Evolutionary conservation across 2,113 vertebrate genomes (phyloP), one percentile per base, ranked within the genome.

Genomic region (Labeo rohita): DNA sequence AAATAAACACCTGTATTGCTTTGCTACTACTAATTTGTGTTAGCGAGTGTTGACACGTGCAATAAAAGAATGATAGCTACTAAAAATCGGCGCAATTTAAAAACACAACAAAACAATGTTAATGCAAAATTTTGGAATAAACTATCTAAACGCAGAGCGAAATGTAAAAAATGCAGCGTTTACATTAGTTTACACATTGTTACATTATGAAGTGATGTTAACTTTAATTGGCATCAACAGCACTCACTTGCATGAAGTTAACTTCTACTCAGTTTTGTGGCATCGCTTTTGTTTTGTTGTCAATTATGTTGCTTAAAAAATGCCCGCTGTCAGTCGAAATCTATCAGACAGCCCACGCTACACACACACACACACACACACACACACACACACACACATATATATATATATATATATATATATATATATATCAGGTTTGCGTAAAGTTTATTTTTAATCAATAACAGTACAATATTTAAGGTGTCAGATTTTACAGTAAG

Each of bases 391-490:
- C 12, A 12, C 10, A 12, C 49, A n/a, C n/a, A n/a, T n/a, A n/a
- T n/a, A n/a, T n/a, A n/a, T n/a, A n/a, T n/a, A 28, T 28, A 28
- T 28, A 28, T 28, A 28, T 28, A 28, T 28, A 28, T 28, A 28
- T 28, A 2, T 2, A 2, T 2, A 28, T 2, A 28, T 28, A 28
- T 39, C 39, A 0, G 2, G 16, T 18, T 21, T 9, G 18, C 0
- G 7, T 59, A n/a, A 9, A 6, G 16, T n/a, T n/a, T 59, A 8
- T 18, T 15, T 59, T 59, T n/a, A 59, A 8, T n/a, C 56, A 59
- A 59, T 59, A 1, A 59, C n/a, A 21, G 56, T 59, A 59, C 18
- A 59, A 59, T 59, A 18, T 9, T 59, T 59, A n/a, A n/a, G 2
- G 1, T 59, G 18, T 59, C 18, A 9, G 18, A n/a, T 59, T 59